Evolutionary conservation across 2,888 invertebrate species (phyloP).

Genomic region (Chloroclysta siterata): DNA sequence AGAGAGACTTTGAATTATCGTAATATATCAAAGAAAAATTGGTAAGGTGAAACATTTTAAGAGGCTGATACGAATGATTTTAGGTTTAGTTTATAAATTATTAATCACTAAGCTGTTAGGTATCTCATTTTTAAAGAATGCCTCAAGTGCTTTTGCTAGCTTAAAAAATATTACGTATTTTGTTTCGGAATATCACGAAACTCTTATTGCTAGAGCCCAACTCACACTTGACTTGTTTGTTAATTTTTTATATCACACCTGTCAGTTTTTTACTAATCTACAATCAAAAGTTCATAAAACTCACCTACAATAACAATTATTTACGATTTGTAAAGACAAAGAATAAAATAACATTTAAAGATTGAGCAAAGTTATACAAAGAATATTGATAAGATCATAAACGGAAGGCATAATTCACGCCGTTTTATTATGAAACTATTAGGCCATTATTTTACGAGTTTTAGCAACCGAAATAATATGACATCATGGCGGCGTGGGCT

Average conservation of each 20-base stretch:
- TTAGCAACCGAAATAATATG: conserved; percentile 32
- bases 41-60: too few species aligned
- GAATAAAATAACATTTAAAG: conserved; percentile 13
- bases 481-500: conserved; percentile 33
- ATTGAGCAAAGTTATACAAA: conserved; percentile 16
- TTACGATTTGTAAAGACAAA: conserved; percentile 7
- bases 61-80: too few species aligned
- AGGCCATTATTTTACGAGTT: conserved; percentile 11
- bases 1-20: too few species aligned
- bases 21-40: too few species aligned
- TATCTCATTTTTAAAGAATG: too few species aligned
- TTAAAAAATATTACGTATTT: too few species aligned
- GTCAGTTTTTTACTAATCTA: background rate
- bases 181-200: background rate
- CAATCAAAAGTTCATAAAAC: conserved; percentile 1
- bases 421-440: conserved; percentile 21
- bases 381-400: conserved; percentile 19
- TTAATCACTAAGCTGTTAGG: too few species aligned
- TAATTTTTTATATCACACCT: background rate
- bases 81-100: too few species aligned
- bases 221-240: background rate
- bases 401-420: conserved; percentile 23
- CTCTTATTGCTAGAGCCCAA: background rate
- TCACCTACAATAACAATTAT: background rate
- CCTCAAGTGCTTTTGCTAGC: too few species aligned